phyloP scores from a whole-genome alignment of 2,797 vertebrate genomes.

The Muraenolepis orangiensis region DNA sequence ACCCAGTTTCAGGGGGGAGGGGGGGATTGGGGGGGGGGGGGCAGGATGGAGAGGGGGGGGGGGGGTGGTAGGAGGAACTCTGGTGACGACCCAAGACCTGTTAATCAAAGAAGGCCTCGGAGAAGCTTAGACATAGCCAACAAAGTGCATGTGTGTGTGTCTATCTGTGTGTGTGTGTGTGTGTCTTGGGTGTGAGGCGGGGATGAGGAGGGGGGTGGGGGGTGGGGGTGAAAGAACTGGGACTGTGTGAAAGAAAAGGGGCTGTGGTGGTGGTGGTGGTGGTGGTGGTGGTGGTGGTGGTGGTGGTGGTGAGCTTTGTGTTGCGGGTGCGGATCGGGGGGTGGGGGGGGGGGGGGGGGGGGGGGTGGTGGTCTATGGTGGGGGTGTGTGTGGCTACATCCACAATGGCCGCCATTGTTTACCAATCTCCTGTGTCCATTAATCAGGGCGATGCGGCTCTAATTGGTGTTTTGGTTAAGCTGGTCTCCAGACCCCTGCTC shows the following conservation, averaged over 20 bases:
- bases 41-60: neutral
- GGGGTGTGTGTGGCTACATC: slow-evolving; percentile 40
- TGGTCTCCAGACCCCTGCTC: slow-evolving; percentile 80
- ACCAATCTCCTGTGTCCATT: slow-evolving; percentile 70
- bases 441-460: slow-evolving; percentile 77
- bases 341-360: neutral
- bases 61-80: neutral
- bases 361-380: neutral
- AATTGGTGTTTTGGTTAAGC: slow-evolving; percentile 90
- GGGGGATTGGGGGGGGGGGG: no score
- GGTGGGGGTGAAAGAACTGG: no score
- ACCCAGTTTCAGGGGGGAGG: no score
- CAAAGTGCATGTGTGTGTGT: slow-evolving; percentile 6
- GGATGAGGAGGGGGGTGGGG: slow-evolving; percentile 30
- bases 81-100: slow-evolving; percentile 25
- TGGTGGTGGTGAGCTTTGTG: neutral
- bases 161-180: slow-evolving; percentile 14
- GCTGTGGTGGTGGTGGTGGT: neutral
- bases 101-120: slow-evolving; percentile 43
- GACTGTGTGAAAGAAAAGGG: slow-evolving; percentile 17
- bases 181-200: slow-evolving; percentile 18
- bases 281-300: neutral
- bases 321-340: neutral
- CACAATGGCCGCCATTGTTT: slow-evolving; percentile 73
- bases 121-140: slow-evolving; percentile 9